Conservation (phyloP, 1,140 invertebrate genomes). For the Schlechtendalia chinensis region DNA sequence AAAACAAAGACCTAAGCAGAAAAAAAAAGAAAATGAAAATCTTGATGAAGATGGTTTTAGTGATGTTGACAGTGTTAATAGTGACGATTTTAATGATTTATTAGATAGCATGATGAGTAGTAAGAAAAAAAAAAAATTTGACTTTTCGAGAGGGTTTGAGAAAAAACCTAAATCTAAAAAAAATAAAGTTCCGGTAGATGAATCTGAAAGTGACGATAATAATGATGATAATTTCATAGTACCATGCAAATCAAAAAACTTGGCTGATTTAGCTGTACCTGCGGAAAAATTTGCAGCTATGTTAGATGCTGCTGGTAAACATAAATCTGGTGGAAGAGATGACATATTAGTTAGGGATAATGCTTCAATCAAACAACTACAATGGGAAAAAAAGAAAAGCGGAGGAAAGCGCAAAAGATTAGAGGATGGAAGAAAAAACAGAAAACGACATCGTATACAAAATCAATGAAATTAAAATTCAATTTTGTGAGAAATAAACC, state of each 20-base stretch:
- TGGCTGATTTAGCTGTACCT: constrained; percentile 62
- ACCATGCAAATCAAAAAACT: constrained; percentile 56
- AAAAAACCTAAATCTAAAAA: constrained; percentile 56
- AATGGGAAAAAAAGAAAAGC: constrained; percentile 52
- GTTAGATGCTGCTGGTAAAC: constrained; percentile 66
- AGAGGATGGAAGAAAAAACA: constrained; percentile 44
- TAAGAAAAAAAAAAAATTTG: constrained; percentile 57
- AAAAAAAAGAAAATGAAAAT: constrained; percentile 54
- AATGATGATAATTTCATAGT: constrained; percentile 55
- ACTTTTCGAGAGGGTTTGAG: constrained; percentile 54
- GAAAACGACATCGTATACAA: constrained; percentile 14
- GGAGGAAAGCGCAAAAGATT: constrained; percentile 40
- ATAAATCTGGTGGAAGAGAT: constrained; percentile 47
- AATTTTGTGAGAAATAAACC: neutral
- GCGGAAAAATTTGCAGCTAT: constrained; percentile 73
- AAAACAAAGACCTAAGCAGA: constrained; percentile 52
- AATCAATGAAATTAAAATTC: neutral
- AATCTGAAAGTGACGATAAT: constrained; percentile 57
- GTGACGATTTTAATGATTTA: constrained; percentile 87
- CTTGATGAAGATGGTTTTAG: constrained; percentile 61
- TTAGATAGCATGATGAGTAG: constrained; percentile 64
- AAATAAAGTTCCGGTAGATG: constrained; percentile 51
- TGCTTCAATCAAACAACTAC: constrained; percentile 51
- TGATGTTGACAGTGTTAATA: constrained; percentile 78
- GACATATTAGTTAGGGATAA: constrained; percentile 48